Conservation (phyloP, 1,140 invertebrate species). For the Lutraria rhynchaena region DNA sequence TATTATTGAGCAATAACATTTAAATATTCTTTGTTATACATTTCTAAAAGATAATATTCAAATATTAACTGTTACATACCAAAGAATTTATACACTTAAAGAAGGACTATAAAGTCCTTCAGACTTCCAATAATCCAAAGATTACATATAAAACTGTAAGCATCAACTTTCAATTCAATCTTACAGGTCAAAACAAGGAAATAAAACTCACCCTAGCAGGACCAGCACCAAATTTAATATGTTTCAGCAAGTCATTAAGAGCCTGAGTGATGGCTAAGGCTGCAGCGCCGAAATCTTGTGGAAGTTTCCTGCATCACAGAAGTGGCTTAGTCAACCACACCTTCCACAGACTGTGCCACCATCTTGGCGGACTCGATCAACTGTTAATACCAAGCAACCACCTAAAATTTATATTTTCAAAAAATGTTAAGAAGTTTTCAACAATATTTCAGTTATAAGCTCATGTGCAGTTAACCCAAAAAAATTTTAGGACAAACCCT, state of each 20-base stretch:
- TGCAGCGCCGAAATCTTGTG: slow-evolving; percentile 91
- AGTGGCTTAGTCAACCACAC: slow-evolving; percentile 92
- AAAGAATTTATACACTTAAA: too few relatives aligned
- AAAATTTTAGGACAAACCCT: not conserved
- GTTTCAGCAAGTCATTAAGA: slow-evolving; percentile 94
- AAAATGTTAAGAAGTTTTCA: not conserved
- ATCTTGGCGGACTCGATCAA: slow-evolving; percentile 95
- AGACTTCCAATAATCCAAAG: too few relatives aligned
- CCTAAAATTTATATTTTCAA: slow-evolving; percentile 72
- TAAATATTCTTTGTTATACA: too few relatives aligned
- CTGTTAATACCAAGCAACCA: slow-evolving; percentile 94
- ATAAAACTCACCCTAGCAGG: slow-evolving; percentile 68
- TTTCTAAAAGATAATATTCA: too few relatives aligned
- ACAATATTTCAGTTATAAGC: not conserved
- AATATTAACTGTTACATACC: too few relatives aligned
- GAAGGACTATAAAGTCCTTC: too few relatives aligned
- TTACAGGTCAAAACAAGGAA: too few relatives aligned
- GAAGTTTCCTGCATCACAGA: slow-evolving; percentile 85
- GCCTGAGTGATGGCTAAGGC: slow-evolving; percentile 94
- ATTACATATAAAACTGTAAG: too few relatives aligned
- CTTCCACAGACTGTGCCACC: slow-evolving; percentile 95
- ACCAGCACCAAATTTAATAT: slow-evolving; percentile 88
- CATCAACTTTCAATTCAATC: too few relatives aligned
- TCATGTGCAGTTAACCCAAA: too few relatives aligned
- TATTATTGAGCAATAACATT: too few relatives aligned